Evolutionary conservation across 2,797 vertebrate species (phyloP).

Genomic region (Yasuhikotakia modesta): DNA sequence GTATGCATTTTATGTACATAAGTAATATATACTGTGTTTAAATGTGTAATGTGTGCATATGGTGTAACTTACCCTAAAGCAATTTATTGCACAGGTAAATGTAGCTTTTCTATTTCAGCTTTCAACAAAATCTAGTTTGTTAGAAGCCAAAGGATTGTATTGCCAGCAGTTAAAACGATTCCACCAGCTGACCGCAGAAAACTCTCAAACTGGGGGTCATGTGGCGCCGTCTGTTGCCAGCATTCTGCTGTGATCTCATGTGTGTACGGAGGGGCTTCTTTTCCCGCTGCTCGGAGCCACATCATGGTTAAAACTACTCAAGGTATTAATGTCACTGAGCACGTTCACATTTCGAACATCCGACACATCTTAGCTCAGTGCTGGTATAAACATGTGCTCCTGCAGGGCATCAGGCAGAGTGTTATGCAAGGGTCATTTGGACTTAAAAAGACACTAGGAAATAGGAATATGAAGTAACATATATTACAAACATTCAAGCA

Average conservation of each 20-base stretch:
- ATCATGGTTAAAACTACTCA: slow-evolving; percentile 34
- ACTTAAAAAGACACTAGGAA: not conserved
- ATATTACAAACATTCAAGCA: not conserved
- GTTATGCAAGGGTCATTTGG: not conserved
- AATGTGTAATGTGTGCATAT: not conserved
- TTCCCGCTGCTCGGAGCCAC: slow-evolving; percentile 25
- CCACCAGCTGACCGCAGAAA: slow-evolving; percentile 41
- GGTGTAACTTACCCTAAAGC: not conserved
- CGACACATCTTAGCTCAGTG: not conserved
- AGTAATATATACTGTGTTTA: too few species aligned
- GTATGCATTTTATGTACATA: too few species aligned
- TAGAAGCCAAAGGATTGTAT: slow-evolving; percentile 11
- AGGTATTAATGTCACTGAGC: slow-evolving; percentile 45
- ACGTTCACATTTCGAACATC: slow-evolving; percentile 49
- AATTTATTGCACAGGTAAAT: not conserved
- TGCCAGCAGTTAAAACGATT: slow-evolving; percentile 38
- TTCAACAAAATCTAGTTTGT: not conserved
- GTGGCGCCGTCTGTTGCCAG: slow-evolving; percentile 60
- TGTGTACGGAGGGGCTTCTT: slow-evolving; percentile 47
- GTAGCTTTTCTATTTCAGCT: not conserved
- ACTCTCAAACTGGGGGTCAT: slow-evolving; percentile 38
- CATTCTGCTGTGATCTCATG: slow-evolving; percentile 62
- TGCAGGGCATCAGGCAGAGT: not conserved
- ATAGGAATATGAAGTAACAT: not conserved
- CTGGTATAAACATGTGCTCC: slow-evolving; percentile 1